These are phyloP conservation scores for Drosophila parvula DNA, from an alignment of 1,140 invertebrate genomes.

Conservation along the genomic window DNA sequence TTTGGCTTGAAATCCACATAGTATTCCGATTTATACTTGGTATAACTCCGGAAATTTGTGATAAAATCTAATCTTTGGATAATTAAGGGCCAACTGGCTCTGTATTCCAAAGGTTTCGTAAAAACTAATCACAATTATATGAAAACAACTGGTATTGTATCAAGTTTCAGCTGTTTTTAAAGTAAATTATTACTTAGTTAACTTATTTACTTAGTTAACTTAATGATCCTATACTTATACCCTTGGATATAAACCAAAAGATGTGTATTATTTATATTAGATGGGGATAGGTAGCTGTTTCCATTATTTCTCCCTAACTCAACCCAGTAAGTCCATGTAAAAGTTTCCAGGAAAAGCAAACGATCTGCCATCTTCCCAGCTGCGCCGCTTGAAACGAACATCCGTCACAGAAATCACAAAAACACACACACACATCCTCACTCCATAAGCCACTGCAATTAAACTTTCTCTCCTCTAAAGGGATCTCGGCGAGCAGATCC, in stretches of 20 bases:
- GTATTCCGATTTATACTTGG: background rate
- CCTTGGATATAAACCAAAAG: background rate
- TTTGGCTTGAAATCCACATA: no score
- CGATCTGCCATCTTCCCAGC: constrained; percentile 1
- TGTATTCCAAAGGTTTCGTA: background rate
- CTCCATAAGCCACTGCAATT: constrained; percentile 14
- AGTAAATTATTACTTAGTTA: no score
- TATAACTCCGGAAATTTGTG: background rate
- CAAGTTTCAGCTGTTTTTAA: background rate
- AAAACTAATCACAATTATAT: background rate
- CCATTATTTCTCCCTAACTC: background rate
- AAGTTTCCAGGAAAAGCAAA: background rate
- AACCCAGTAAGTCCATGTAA: background rate
- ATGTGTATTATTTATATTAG: no score
- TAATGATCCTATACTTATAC: background rate
- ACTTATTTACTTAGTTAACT: no score
- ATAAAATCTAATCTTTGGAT: background rate
- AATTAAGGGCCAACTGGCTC: background rate
- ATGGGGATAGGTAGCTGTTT: background rate
- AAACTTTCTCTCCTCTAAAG: constrained; percentile 84
- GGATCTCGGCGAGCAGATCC: constrained; percentile 90
- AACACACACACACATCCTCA: constrained; percentile 1
- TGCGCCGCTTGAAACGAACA: constrained; percentile 54
- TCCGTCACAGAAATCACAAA: constrained; percentile 12
- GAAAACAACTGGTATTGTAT: background rate